These are phyloP conservation scores for Anadara kagoshimensis DNA, from an alignment of 1,140 invertebrate species.

Conservation along the genomic window DNA sequence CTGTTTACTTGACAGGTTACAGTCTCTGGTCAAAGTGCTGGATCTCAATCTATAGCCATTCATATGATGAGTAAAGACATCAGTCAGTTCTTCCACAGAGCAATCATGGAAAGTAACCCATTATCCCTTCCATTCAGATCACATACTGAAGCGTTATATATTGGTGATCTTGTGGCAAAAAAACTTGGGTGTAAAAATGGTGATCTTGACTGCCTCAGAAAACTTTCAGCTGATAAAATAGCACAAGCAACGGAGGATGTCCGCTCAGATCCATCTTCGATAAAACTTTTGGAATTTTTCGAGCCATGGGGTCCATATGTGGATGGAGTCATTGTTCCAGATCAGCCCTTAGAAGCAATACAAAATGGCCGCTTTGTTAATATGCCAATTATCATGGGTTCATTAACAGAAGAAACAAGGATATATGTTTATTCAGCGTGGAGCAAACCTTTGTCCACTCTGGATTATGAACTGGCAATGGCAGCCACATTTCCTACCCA, in stretches of 20 bases:
- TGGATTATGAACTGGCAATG: conserved; percentile 17
- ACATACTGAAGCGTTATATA: conserved; percentile 34
- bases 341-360: conserved; percentile 32
- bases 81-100: conserved; percentile 36
- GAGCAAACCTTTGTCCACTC: conserved; percentile 22
- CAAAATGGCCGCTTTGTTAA: conserved; percentile 30
- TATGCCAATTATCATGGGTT: conserved; percentile 50
- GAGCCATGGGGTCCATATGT: conserved; percentile 52
- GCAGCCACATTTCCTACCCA: conserved; percentile 22
- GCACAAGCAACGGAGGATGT: conserved; percentile 25
- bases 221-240: conserved; percentile 39
- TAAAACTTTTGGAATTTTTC: conserved; percentile 50
- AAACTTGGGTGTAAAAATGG: conserved; percentile 26
- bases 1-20: conserved; percentile 43
- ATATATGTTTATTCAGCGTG: conserved; percentile 49
- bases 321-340: conserved; percentile 40
- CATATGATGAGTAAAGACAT: conserved; percentile 47
- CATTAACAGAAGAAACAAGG: conserved; percentile 46
- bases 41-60: conserved; percentile 45
- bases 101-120: conserved; percentile 49
- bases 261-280: conserved; percentile 35
- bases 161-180: conserved; percentile 33
- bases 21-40: conserved; percentile 59
- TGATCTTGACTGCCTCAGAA: conserved; percentile 40
- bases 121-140: conserved; percentile 47